phyloP scores from a whole-genome alignment of 2,113 vertebrate species.

The Alouatta palliata region DNA sequence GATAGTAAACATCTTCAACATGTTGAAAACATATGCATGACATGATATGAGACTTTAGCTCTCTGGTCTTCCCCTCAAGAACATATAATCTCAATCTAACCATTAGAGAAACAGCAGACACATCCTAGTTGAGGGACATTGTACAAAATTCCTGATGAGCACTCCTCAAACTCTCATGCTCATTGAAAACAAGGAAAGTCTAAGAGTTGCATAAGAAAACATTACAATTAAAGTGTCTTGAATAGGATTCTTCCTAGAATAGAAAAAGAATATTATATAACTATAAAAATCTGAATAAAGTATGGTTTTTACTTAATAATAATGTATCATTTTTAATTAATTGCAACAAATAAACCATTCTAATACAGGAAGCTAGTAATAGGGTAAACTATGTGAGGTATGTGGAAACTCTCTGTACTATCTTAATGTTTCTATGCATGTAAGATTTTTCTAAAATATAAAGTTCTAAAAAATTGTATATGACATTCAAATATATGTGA shows the following conservation, averaged over 20 bases:
- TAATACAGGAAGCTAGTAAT: background rate
- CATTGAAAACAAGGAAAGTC: background rate
- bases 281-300: background rate
- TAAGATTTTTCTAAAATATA: background rate
- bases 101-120: background rate
- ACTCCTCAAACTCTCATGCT: background rate
- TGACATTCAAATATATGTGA: background rate
- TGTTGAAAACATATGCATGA: background rate
- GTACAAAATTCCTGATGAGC: background rate
- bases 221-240: background rate
- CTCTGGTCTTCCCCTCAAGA: background rate
- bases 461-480: background rate
- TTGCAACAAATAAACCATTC: background rate
- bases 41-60: background rate
- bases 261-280: background rate
- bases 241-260: background rate
- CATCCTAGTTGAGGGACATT: fast-evolving
- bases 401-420: no score
- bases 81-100: background rate
- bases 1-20: background rate
- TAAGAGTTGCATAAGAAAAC: background rate
- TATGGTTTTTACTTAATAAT: background rate
- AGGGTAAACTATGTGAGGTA: background rate
- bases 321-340: background rate
- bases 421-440: background rate